Percentiles rank a stretch among this genome's conserved stretches.
Evolutionary conservation across 2,113 vertebrate genomes (phyloP).

Genomic region (Brachypodius melanocephalos): DNA sequence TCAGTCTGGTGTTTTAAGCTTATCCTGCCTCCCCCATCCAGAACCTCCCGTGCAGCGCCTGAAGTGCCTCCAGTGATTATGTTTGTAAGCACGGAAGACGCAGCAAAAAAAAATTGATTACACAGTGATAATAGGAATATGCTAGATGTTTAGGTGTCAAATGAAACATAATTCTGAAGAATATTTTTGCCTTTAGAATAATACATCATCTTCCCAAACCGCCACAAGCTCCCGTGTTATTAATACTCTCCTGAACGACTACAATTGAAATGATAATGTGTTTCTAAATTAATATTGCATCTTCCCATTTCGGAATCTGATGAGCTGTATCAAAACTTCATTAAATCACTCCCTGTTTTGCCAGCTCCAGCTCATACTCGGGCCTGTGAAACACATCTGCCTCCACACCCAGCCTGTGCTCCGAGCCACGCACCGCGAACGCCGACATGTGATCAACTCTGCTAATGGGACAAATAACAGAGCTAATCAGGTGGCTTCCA

Average conservation of each 20-base stretch:
- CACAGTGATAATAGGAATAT: conserved; percentile 36
- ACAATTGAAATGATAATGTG: conserved; percentile 66
- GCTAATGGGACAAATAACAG: conserved; percentile 12
- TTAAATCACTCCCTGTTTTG: conserved; percentile 63
- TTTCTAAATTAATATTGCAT: conserved; percentile 69
- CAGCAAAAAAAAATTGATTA: conserved; percentile 28
- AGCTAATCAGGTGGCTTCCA: not conserved
- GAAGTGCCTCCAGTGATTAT: conserved; percentile 15
- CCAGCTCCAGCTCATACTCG: conserved; percentile 15
- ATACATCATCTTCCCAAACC: conserved; percentile 57
- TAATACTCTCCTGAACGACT: conserved; percentile 54
- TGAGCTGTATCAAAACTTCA: conserved; percentile 73
- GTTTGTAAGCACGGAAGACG: not conserved
- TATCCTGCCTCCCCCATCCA: not conserved
- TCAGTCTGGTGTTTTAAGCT: not conserved
- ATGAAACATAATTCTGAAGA: conserved; percentile 58
- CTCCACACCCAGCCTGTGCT: not conserved
- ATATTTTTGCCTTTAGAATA: conserved; percentile 56
- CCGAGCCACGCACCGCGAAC: not conserved
- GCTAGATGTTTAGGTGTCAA: conserved; percentile 62
- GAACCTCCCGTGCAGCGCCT: not conserved
- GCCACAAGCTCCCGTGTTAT: conserved; percentile 48
- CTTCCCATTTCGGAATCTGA: conserved; percentile 65
- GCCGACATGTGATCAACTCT: not conserved
- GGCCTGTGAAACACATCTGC: conserved; percentile 1